Evolutionary conservation across 2,888 invertebrate species (phyloP), one percentile per base, ranked within the genome.

Genomic region (Entomobrya proxima): DNA sequence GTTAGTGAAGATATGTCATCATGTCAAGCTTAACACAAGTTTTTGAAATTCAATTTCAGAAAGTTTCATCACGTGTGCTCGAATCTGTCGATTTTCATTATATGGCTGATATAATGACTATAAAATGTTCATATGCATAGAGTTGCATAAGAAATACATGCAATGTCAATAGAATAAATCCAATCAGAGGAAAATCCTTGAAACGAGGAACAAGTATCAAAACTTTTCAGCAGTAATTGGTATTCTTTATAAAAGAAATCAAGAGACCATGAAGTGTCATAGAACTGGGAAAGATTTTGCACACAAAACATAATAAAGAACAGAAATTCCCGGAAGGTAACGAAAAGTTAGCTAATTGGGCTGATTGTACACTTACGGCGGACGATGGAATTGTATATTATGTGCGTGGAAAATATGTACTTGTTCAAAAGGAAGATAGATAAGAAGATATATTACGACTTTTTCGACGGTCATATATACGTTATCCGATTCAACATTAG

Each of bases 291-390:
- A 44, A 15, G 44, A n/a, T n/a, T n/a, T n/a, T 44, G n/a, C 13
- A 11, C 11, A 44, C 11, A 11, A 44, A 44, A 44, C 13, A 4
- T 44, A 44, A 44, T 44, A 13, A 9, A 52, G n/a, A 11, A 72
- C 40, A 30, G 72, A 47, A 47, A 30, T 75, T 58, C n/a, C 30
- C 58, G 58, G 58, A 76, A 55, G 37, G 55, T 37, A 55, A 76
- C 37, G 44, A 75, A 75, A 75, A 76, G 76, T 76, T 76, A 11
- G 76, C 30, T 74, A 74, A 74, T 74, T 74, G n/a, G 27, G 32
- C 18, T 74, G 32, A 50, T 74, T 30, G 50, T 18, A 15, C 5
- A 50, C 44, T 24, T 47, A 13, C 11, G 15, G 37, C n/a, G 27
- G 44, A 21, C 24, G 40, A 40, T 27, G 24, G 27, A 15, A n/a